Evolutionary conservation across 2,888 invertebrate species (phyloP).

Genomic region (Holacanthella duospinosa): DNA sequence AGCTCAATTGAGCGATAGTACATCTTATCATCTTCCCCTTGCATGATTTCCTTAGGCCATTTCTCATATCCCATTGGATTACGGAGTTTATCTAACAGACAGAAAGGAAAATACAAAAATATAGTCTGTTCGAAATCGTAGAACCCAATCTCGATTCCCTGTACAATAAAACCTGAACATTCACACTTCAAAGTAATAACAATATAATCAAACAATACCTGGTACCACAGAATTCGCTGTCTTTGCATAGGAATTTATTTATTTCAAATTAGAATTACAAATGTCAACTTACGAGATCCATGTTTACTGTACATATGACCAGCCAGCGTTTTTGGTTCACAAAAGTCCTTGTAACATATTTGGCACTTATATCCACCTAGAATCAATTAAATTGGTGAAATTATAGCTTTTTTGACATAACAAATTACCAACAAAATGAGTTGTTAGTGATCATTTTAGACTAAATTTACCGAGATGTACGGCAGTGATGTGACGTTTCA

Average conservation of each 20-base stretch:
- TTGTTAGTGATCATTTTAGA: neutral
- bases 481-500: neutral
- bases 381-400: neutral
- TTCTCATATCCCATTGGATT: neutral
- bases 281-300: neutral
- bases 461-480: neutral
- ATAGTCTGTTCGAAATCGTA: no score
- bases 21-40: neutral
- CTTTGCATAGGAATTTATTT: no score
- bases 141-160: no score
- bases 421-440: neutral
- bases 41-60: neutral
- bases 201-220: no score
- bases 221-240: no score
- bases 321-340: neutral
- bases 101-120: no score
- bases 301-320: neutral
- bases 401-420: neutral
- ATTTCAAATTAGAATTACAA: no score
- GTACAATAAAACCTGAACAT: no score
- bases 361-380: neutral
- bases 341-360: neutral
- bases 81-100: neutral
- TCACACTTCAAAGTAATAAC: no score
- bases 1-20: neutral